Conservation (phyloP, 2,888 invertebrate species). For the Prosapia bicincta region DNA sequence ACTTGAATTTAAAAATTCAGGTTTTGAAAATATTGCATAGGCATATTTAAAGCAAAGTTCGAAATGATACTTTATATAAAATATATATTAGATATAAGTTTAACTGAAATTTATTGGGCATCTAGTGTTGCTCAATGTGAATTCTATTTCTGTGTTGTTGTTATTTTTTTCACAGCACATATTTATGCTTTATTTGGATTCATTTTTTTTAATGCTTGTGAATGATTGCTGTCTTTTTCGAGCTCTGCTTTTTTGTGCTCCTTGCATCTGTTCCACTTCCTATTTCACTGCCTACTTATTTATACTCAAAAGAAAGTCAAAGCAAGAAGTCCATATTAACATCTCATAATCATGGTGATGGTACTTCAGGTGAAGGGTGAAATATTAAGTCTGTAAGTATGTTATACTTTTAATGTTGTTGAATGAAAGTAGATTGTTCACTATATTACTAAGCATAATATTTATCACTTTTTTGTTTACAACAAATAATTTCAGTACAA, state of each 20-base stretch:
- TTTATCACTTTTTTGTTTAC: too few species aligned
- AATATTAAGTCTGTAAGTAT: neutral
- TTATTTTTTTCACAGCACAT: slow-evolving; percentile 21
- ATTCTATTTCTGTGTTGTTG: slow-evolving; percentile 24
- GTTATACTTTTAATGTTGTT: too few species aligned
- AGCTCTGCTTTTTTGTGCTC: slow-evolving; percentile 34
- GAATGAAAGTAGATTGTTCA: too few species aligned
- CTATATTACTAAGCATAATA: too few species aligned
- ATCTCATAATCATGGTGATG: neutral
- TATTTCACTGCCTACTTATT: neutral
- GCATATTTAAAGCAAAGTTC: slow-evolving; percentile 49
- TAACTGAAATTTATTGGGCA: slow-evolving; percentile 48
- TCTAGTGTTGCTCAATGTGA: slow-evolving; percentile 37
- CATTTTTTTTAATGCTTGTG: slow-evolving; percentile 31
- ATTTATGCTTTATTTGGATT: slow-evolving; percentile 17
- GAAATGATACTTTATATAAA: slow-evolving; percentile 35
- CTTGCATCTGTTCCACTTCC: slow-evolving; percentile 19
- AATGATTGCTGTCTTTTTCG: slow-evolving; percentile 32
- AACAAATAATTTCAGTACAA: too few species aligned
- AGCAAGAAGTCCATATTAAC: too few species aligned
- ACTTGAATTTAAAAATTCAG: neutral
- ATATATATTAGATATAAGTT: slow-evolving; percentile 7
- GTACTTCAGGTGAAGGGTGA: neutral
- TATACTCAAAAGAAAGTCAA: too few species aligned
- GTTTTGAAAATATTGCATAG: slow-evolving; percentile 25